Evolutionary conservation across 2,113 vertebrate genomes (phyloP), one percentile per base, ranked within the genome.

Genomic region (Archocentrus centrarchus): DNA sequence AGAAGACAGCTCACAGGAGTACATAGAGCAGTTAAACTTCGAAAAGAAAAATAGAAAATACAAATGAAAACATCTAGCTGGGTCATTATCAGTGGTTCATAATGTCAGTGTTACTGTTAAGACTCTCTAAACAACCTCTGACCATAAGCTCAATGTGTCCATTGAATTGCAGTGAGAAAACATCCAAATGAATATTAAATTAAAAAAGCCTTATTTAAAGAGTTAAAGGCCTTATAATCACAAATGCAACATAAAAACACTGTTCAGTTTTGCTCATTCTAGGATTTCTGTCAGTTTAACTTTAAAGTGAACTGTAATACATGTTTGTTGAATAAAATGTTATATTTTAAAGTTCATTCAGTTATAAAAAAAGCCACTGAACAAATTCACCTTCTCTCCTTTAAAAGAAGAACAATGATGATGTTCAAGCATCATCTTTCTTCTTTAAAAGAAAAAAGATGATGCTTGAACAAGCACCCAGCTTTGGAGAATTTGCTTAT

Each of bases 1-100:
- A 0, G 17, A 68, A 47, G 22, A 44, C 39, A 27, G 14, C 63
- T 68, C 24, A 13, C 39, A 0, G 14, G 39, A 47, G 6, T 15
- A 6, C 13, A 10, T 47, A 18, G 47, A 4, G 5, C 64, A 68
- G 44, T 18, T 68, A 47, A 27, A 47, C 39, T 27, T 41, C 22
- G 17, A 68, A 68, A 27, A 68, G n/a, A 27, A 22, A 47, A 68
- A 68, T 4, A 47, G 63, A 68, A 27, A 68, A 68, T 1, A 6
- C 13, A 30, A 30, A 30, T 30, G 11, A 7, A 30, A 44, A 44
- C 11, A 44, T 13, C 11, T 44, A 13, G 3, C 11, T 11, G 13
- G 39, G 39, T 41, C 39, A 44, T 44, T 4, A 44, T 3, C 41
- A 14, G 39, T 11, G 9, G 11, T 11, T 41, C 39, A 66, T 27